Conservation (phyloP, 2,888 invertebrate species). For the Eupithecia centaureata region DNA sequence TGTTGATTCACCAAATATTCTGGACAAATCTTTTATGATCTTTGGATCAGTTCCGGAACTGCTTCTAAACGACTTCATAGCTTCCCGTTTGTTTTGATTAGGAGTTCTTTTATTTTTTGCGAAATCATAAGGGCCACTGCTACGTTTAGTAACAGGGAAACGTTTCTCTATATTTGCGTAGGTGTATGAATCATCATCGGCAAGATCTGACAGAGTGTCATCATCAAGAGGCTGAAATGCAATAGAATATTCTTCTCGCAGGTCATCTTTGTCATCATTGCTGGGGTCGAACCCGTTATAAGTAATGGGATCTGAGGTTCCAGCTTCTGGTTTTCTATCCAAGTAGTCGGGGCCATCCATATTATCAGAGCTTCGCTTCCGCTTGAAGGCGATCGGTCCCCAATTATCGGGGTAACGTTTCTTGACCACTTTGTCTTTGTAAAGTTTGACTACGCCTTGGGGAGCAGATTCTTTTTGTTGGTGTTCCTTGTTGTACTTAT, state of each 20-base stretch:
- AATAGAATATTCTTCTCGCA: constrained; percentile 76
- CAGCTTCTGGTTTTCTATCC: constrained; percentile 57
- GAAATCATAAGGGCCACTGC: constrained; percentile 73
- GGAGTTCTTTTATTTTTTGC: constrained; percentile 63
- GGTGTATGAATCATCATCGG: constrained; percentile 72
- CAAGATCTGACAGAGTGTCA: constrained; percentile 66
- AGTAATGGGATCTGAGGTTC: constrained; percentile 55
- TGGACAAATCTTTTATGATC: constrained; percentile 87
- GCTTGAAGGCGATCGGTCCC: constrained; percentile 81
- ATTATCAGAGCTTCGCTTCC: constrained; percentile 73
- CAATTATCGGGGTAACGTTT: constrained; percentile 77
- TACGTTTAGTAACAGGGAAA: constrained; percentile 87
- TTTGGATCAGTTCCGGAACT: constrained; percentile 87
- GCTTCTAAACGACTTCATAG: constrained; percentile 66
- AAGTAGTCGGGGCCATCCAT: constrained; percentile 63
- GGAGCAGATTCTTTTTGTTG: constrained; percentile 63
- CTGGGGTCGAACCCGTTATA: constrained; percentile 68
- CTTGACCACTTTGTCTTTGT: constrained; percentile 76
- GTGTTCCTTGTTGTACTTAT: constrained; percentile 75
- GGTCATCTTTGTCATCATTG: constrained; percentile 74
- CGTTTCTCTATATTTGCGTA: constrained; percentile 82
- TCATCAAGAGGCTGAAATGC: constrained; percentile 80
- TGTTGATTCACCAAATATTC: constrained; percentile 85
- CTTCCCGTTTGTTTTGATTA: constrained; percentile 65
- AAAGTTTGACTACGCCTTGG: constrained; percentile 76